A percentile compares a stretch with the other conserved stretches of the same genome.
Conservation (phyloP, 1,140 invertebrate species). For the Lerema accius region DNA sequence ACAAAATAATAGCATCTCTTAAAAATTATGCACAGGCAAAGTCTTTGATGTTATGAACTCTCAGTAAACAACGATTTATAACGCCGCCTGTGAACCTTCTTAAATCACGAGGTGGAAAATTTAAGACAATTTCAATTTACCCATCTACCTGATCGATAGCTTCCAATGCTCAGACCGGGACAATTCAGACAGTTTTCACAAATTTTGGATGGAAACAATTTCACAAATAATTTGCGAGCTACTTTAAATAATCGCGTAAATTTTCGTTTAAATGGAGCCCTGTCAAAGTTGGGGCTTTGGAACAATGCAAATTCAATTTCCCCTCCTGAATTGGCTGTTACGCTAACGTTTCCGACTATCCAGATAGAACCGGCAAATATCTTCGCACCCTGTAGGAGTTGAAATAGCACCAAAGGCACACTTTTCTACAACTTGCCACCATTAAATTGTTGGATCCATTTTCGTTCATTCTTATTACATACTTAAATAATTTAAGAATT, state of each 20-base stretch:
- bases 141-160: background rate
- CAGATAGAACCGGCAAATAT: slow-evolving; percentile 1
- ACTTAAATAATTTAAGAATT: no score
- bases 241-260: slow-evolving; percentile 47
- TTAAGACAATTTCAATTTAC: background rate
- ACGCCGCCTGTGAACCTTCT: no score
- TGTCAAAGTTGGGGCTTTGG: slow-evolving; percentile 49
- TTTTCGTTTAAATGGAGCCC: slow-evolving; percentile 47
- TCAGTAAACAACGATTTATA: no score
- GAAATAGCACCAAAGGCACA: background rate
- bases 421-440: background rate
- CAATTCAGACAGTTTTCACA: slow-evolving; percentile 1
- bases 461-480: background rate
- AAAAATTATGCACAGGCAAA: no score
- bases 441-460: background rate
- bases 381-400: background rate
- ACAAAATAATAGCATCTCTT: no score
- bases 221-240: slow-evolving; percentile 33
- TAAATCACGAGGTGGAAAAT: background rate
- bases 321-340: slow-evolving; percentile 51
- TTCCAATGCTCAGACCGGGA: background rate
- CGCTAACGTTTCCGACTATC: slow-evolving; percentile 31
- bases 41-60: no score
- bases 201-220: slow-evolving; percentile 13
- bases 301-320: slow-evolving; percentile 61